A percentile compares a stretch with the other conserved stretches of the same genome.
Evolutionary conservation across 2,113 vertebrate genomes (phyloP).

Genomic region (Indri indri): DNA sequence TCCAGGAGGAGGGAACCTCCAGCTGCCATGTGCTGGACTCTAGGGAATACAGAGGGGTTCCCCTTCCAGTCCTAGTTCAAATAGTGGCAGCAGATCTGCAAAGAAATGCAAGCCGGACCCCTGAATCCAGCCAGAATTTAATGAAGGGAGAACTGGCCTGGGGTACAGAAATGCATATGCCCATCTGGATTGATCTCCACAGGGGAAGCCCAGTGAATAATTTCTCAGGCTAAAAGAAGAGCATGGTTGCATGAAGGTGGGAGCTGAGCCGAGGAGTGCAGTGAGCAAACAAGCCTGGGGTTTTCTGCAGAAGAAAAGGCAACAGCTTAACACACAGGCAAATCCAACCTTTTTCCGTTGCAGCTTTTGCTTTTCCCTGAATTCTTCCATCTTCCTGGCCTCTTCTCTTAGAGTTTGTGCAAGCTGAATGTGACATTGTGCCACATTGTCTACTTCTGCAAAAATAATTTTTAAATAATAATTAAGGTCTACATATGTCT

Average conservation of each 20-base stretch:
- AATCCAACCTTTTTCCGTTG: slow-evolving; percentile 90
- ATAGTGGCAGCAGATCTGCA: not conserved
- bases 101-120: not conserved
- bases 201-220: not conserved
- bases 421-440: slow-evolving; percentile 92
- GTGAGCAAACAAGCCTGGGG: not conserved
- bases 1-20: not conserved
- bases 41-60: not conserved
- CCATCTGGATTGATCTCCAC: not conserved
- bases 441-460: slow-evolving; percentile 89
- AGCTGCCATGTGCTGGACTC: not conserved
- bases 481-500: not conserved
- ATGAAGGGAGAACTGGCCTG: not conserved
- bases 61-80: not conserved
- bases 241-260: not conserved
- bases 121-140: not conserved
- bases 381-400: slow-evolving; percentile 95
- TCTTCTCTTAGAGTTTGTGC: slow-evolving; percentile 93
- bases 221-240: not conserved
- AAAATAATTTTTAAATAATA: slow-evolving; percentile 15
- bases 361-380: slow-evolving; percentile 94
- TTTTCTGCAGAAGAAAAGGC: not conserved
- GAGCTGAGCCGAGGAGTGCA: not conserved
- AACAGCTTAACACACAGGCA: not conserved
- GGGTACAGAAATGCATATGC: not conserved